Evolutionary conservation across 2,797 vertebrate genomes (phyloP), one percentile per base, ranked within the genome.

Genomic region (Natrix natrix): DNA sequence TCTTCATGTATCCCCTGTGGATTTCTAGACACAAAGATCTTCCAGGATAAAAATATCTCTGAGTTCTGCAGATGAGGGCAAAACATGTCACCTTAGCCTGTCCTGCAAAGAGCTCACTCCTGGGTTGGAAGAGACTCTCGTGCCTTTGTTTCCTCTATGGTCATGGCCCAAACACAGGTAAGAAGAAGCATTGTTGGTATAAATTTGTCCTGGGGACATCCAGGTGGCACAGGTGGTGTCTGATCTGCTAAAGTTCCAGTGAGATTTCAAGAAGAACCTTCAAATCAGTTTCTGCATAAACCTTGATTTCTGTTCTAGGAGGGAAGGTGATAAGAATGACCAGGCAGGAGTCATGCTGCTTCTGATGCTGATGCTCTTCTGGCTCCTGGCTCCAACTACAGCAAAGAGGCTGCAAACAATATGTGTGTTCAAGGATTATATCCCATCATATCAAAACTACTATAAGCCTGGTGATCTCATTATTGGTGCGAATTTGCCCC

Each of bases 371-470:
- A n/a, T n/a, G 28, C 1, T 32, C 63, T n/a, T 69, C 63, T 69
- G 63, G 63, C 63, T 69, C 13, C 63, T 6, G 63, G 5, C 5
- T 69, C 28, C 63, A 69, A 69, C 13, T 16, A 16, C 28, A 14
- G 28, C 13, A 0, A 69, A 69, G 13, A 32, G n/a, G 5, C 13
- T 69, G 13, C 63, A 32, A 69, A 14, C 63, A 5, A 16, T n/a
- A 0, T 14, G 28, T 66, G 4, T 2, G 2, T 14, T n/a, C 12
- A 66, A 0, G 28, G 1, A n/a, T n/a, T 66, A n/a, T 66, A n/a
- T 66, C 0, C 0, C 0, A 0, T 14, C 13, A 14, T 0, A 14
- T 0, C 5, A 16, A 14, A 69, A 28, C 63, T 66, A n/a, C 28
- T 69, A 16, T 16, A 69, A 28, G 28, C 28, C 63, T 69, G 63